These are phyloP conservation scores for Procambarus clarkii DNA, from an alignment of 1,140 invertebrate species.

Conservation along the genomic window DNA sequence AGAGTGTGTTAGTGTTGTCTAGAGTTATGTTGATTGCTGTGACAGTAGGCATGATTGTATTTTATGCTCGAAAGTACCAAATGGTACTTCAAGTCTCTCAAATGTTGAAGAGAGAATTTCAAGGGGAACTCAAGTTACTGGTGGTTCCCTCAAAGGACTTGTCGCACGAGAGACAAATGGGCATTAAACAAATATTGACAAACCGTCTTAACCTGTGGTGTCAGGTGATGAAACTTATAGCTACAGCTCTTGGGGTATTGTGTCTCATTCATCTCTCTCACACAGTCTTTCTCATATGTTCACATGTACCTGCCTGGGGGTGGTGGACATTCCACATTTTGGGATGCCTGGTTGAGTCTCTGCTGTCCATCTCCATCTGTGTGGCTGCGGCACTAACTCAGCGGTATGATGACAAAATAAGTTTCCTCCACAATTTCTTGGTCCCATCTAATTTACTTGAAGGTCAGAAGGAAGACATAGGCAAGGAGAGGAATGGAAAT, in stretches of 20 bases:
- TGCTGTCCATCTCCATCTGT: slow-evolving; percentile 10
- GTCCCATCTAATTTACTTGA: slow-evolving; percentile 18
- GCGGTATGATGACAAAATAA: slow-evolving; percentile 45
- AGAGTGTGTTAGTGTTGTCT: slow-evolving; percentile 47
- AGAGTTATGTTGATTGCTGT: slow-evolving; percentile 50
- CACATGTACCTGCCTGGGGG: slow-evolving; percentile 54
- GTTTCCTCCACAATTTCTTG: slow-evolving; percentile 39
- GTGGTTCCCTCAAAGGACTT: slow-evolving; percentile 48
- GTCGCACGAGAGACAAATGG: slow-evolving; percentile 47
- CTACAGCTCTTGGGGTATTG: slow-evolving; percentile 1
- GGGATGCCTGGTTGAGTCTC: slow-evolving; percentile 23
- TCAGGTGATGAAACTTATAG: slow-evolving; percentile 11
- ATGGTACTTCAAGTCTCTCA: slow-evolving; percentile 35
- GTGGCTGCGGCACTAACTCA: slow-evolving; percentile 58
- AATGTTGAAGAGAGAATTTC: slow-evolving; percentile 52
- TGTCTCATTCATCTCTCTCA: slow-evolving; percentile 44
- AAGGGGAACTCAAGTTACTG: slow-evolving; percentile 52
- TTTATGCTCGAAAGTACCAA: slow-evolving; percentile 27
- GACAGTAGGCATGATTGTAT: slow-evolving; percentile 8
- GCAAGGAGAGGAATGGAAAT: slow-evolving; percentile 21
- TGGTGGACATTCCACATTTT: slow-evolving; percentile 53
- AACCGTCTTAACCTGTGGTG: slow-evolving; percentile 44
- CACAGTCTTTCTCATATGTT: slow-evolving; percentile 51
- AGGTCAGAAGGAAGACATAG: not conserved
- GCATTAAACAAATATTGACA: slow-evolving; percentile 44